Conservation (phyloP, 2,113 vertebrate genomes). For the Mixornis gularis region DNA sequence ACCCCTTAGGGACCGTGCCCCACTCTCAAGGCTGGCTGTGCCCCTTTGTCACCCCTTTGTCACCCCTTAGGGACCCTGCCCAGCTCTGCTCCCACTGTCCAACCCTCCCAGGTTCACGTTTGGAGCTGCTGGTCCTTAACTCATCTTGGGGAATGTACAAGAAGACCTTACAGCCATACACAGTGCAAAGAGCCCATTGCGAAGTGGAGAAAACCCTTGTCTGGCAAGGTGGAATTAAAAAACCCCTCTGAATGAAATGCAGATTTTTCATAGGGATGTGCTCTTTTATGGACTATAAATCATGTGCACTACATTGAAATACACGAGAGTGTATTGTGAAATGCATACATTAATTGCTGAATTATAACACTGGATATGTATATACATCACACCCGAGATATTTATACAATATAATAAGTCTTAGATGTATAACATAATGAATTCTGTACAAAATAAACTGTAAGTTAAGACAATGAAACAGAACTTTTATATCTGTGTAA, state of each 20-base stretch:
- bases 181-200: not conserved
- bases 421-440: constrained; percentile 12
- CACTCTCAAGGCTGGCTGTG: too few relatives aligned
- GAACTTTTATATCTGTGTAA: constrained; percentile 44
- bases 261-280: not conserved
- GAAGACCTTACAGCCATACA: constrained; percentile 26
- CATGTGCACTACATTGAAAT: constrained; percentile 44
- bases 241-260: not conserved
- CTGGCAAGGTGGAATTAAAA: not conserved
- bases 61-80: not conserved
- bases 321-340: constrained; percentile 45
- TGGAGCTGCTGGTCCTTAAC: constrained; percentile 33
- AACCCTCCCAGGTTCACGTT: not conserved
- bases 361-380: constrained; percentile 57
- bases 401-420: constrained; percentile 38
- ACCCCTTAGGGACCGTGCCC: not conserved
- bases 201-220: not conserved
- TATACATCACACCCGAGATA: constrained; percentile 47
- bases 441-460: constrained; percentile 44
- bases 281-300: constrained; percentile 56
- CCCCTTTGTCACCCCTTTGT: not conserved
- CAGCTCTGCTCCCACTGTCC: not conserved
- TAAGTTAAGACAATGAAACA: constrained; percentile 33
- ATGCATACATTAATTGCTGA: constrained; percentile 54
- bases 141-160: not conserved